These are phyloP conservation scores for Halictus rubicundus DNA, from an alignment of 1,140 invertebrate species.

Conservation along the genomic window DNA sequence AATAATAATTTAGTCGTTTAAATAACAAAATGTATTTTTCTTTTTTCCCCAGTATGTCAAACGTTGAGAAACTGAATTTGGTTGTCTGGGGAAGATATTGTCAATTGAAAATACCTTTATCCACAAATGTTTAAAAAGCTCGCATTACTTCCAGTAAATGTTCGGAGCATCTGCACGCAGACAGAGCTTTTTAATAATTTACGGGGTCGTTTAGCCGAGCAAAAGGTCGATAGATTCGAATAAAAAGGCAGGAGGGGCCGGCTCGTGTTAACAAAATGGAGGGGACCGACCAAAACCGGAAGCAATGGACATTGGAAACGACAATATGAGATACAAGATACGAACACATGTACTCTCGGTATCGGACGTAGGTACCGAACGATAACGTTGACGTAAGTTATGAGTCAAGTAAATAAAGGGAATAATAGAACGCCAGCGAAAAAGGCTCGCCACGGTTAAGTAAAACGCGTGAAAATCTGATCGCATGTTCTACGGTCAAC, in stretches of 20 bases:
- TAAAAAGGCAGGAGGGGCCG: background rate
- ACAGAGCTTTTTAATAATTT: background rate
- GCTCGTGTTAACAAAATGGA: slow-evolving; percentile 4
- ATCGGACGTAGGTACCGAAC: background rate
- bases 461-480: background rate
- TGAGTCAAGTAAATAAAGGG: slow-evolving; percentile 34
- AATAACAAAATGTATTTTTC: too few relatives aligned
- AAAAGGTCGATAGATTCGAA: background rate
- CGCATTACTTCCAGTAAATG: too few relatives aligned
- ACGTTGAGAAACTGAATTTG: too few relatives aligned
- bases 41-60: too few relatives aligned
- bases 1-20: too few relatives aligned
- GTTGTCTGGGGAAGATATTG: too few relatives aligned
- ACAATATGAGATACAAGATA: slow-evolving; percentile 23
- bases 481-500: slow-evolving; percentile 1
- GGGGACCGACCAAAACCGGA: background rate
- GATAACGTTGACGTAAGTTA: slow-evolving; percentile 41
- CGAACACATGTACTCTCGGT: slow-evolving; percentile 19
- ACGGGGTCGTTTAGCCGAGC: background rate
- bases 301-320: slow-evolving; percentile 25
- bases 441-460: background rate
- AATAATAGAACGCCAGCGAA: slow-evolving; percentile 12
- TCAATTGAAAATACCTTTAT: too few relatives aligned
- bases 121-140: too few relatives aligned
- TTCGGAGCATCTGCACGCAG: too few relatives aligned